Conservation (phyloP, 2,797 vertebrate genomes). For the Psittacula derbiana region DNA sequence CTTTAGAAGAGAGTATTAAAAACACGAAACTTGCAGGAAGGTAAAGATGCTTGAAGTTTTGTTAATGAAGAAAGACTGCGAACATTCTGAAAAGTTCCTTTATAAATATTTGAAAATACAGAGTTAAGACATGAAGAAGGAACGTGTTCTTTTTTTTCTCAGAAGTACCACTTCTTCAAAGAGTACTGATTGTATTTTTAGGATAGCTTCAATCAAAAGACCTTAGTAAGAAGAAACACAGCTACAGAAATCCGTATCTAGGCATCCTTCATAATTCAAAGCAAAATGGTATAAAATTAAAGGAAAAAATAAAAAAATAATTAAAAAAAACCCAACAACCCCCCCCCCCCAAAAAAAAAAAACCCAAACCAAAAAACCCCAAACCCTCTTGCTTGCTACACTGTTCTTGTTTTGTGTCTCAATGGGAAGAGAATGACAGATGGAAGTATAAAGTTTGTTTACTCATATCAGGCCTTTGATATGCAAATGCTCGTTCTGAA, state of each 20-base stretch:
- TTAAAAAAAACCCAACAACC: not conserved
- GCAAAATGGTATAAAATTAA: constrained; percentile 15
- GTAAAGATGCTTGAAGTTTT: not conserved
- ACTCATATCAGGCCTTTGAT: constrained; percentile 81
- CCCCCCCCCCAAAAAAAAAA: too few species aligned
- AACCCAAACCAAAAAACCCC: too few species aligned
- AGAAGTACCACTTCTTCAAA: not conserved
- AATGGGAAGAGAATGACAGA: constrained; percentile 74
- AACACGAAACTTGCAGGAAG: not conserved
- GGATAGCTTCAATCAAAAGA: not conserved
- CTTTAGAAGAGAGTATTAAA: not conserved
- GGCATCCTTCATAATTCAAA: constrained; percentile 14
- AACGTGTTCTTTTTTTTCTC: not conserved
- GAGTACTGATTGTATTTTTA: not conserved
- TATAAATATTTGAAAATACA: not conserved
- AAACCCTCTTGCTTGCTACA: not conserved
- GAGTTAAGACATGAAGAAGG: not conserved
- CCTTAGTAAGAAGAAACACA: not conserved
- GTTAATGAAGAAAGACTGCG: not conserved
- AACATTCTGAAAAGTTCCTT: not conserved
- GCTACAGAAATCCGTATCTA: not conserved
- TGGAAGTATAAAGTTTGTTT: constrained; percentile 80
- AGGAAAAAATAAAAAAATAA: not conserved
- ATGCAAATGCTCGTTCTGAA: constrained; percentile 84
- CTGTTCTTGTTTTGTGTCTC: constrained; percentile 41